phyloP scores from a whole-genome alignment of 2,888 invertebrate genomes.

The Thereva nobilitata region DNA sequence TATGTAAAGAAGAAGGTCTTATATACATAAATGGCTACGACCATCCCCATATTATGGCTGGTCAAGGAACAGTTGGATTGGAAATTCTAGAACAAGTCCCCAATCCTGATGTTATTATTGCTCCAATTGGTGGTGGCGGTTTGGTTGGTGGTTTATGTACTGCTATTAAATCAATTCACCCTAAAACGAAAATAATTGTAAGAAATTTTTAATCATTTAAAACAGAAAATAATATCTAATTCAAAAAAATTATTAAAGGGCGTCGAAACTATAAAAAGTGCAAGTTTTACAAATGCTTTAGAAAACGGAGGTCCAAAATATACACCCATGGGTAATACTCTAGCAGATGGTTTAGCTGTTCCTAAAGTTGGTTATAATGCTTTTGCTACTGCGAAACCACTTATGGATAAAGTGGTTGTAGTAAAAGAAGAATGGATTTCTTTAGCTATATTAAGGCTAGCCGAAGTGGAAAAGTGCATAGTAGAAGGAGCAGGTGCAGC shows the following conservation, averaged over 20 bases:
- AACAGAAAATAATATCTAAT: background rate
- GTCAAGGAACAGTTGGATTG: slow-evolving; percentile 91
- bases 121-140: slow-evolving; percentile 91
- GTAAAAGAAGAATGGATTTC: slow-evolving; percentile 85
- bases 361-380: slow-evolving; percentile 87
- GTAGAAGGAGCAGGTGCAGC: slow-evolving; percentile 91
- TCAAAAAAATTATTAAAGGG: slow-evolving; percentile 63
- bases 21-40: slow-evolving; percentile 94
- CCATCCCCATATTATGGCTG: slow-evolving; percentile 93
- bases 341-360: slow-evolving; percentile 89
- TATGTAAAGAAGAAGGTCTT: slow-evolving; percentile 71
- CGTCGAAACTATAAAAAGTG: slow-evolving; percentile 89
- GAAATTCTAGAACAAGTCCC: slow-evolving; percentile 91
- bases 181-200: slow-evolving; percentile 83
- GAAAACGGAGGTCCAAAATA: slow-evolving; percentile 69
- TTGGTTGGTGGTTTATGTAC: slow-evolving; percentile 88
- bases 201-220: slow-evolving; percentile 54
- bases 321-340: slow-evolving; percentile 70
- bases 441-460: slow-evolving; percentile 75
- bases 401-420: slow-evolving; percentile 79
- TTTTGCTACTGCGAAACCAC: slow-evolving; percentile 70
- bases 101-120: slow-evolving; percentile 84
- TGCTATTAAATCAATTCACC: slow-evolving; percentile 84
- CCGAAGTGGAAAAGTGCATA: slow-evolving; percentile 85
- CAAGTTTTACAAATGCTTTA: slow-evolving; percentile 79